phyloP scores from a whole-genome alignment of 2,888 invertebrate genomes.

The Heliconius ethilla region DNA sequence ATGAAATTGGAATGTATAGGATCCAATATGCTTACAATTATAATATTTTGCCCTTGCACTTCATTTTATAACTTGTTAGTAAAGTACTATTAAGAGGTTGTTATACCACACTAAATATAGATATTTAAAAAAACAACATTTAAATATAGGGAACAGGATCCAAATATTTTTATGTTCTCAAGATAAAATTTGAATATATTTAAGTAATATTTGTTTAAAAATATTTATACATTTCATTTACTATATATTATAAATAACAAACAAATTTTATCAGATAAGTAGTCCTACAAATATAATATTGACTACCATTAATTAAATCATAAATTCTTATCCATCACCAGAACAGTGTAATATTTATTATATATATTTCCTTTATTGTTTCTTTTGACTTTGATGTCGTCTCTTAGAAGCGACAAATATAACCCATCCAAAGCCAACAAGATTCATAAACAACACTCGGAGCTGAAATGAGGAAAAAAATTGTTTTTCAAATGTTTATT shows the following conservation, averaged over 20 bases:
- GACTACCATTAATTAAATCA: conserved; percentile 7
- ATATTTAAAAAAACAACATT: background rate
- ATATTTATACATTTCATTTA: background rate
- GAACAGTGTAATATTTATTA: conserved; percentile 6
- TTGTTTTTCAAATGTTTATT: background rate
- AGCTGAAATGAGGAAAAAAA: conserved; percentile 80
- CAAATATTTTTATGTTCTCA: too few relatives aligned
- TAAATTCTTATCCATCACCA: conserved; percentile 43
- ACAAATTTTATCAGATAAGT: conserved; percentile 5
- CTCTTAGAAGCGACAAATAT: conserved; percentile 88
- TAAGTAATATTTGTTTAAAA: background rate
- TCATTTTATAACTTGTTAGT: background rate
- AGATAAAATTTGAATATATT: background rate
- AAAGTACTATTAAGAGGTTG: too few relatives aligned
- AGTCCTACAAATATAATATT: background rate
- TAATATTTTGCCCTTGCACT: background rate
- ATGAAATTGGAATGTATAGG: conserved; percentile 23
- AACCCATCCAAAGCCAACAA: conserved; percentile 91
- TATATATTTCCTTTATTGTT: conserved; percentile 44
- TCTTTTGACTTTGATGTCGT: conserved; percentile 76
- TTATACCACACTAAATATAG: background rate
- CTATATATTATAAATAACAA: background rate
- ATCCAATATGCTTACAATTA: background rate
- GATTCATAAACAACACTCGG: conserved; percentile 86
- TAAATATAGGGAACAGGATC: too few relatives aligned